phyloP scores from a whole-genome alignment of 1,140 invertebrate species.

The Phocides pigmalion region DNA sequence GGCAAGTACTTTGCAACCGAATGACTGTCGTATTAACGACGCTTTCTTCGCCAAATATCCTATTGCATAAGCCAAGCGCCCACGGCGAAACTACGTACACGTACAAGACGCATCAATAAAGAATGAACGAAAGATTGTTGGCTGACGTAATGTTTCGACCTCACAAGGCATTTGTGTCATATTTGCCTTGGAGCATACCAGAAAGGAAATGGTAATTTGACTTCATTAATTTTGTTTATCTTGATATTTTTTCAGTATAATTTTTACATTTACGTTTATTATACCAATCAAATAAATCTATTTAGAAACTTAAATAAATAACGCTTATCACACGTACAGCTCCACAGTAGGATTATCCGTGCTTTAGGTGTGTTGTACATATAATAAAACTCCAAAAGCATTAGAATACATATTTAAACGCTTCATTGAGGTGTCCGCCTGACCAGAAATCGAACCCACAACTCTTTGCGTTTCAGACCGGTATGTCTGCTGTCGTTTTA shows the following conservation, averaged over 20 bases:
- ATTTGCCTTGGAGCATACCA: background rate
- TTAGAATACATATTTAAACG: no score
- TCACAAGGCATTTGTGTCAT: background rate
- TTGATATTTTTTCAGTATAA: background rate
- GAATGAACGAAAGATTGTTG: background rate
- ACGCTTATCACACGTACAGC: no score
- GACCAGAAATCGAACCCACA: no score
- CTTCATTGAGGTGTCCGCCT: no score
- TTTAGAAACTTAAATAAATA: no score
- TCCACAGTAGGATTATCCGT: no score
- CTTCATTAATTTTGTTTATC: background rate
- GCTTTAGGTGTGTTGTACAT: no score
- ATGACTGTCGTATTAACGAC: slow-evolving; percentile 51
- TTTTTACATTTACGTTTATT: background rate
- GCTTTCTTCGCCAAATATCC: slow-evolving; percentile 64
- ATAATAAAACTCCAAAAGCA: no score
- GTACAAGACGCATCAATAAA: slow-evolving; percentile 3
- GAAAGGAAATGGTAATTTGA: background rate
- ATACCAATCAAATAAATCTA: no score
- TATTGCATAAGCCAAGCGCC: slow-evolving; percentile 42
- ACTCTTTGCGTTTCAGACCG: no score
- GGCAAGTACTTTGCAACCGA: slow-evolving; percentile 26
- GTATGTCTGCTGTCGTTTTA: no score
- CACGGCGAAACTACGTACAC: slow-evolving; percentile 10
- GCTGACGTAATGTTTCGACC: background rate